phyloP scores from a whole-genome alignment of 2,888 invertebrate species.

The Sepiola atlantica region DNA sequence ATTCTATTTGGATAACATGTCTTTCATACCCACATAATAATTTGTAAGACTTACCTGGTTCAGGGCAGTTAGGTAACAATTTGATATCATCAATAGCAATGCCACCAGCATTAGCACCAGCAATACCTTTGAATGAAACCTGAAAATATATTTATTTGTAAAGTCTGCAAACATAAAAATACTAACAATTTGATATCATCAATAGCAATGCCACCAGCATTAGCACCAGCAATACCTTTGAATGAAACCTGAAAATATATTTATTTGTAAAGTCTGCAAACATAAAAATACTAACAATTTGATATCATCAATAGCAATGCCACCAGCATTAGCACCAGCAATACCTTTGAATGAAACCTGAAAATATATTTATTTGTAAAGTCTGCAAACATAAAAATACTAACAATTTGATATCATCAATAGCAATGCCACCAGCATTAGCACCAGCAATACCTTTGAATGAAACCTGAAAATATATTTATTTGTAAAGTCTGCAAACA shows the following conservation, averaged over 20 bases:
- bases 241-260: slow-evolving; percentile 54
- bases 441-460: slow-evolving; percentile 66
- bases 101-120: slow-evolving; percentile 62
- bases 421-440: slow-evolving; percentile 67
- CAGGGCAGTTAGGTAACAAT: slow-evolving; percentile 59
- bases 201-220: slow-evolving; percentile 68
- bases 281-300: too few species aligned
- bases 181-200: slow-evolving; percentile 67
- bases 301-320: slow-evolving; percentile 72
- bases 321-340: slow-evolving; percentile 60
- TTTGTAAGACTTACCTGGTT: slow-evolving; percentile 58
- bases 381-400: too few species aligned
- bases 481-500: too few species aligned
- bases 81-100: slow-evolving; percentile 72
- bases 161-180: too few species aligned
- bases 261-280: too few species aligned
- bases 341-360: slow-evolving; percentile 64
- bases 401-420: slow-evolving; percentile 68
- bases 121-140: slow-evolving; percentile 63
- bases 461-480: slow-evolving; percentile 46
- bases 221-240: slow-evolving; percentile 62
- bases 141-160: background rate
- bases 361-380: background rate
- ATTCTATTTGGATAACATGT: too few species aligned
- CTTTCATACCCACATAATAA: too few species aligned